Base-by-base conservation (phyloP, 1,140 invertebrate species). In the Caenorhabditis tropicalis region DNA sequence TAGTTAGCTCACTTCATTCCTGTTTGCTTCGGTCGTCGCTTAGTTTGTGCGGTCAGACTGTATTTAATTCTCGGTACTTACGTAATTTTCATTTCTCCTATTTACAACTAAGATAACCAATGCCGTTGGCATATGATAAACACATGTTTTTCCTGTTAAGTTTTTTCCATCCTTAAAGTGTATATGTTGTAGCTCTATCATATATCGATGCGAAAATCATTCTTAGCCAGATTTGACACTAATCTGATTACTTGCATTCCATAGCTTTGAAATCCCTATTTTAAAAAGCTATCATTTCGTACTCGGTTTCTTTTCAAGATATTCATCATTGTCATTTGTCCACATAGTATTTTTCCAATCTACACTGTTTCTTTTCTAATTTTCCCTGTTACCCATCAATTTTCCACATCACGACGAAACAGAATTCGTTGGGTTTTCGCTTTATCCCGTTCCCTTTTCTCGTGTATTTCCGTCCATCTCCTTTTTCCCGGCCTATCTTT, bases 361-460 rank as follows among this genome's bases (percentile, higher is more conserved):
- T 65, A 9, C 31, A 29, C 24, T 24, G 16, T 33, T 65, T 19
- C 16, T 21, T 10, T 36, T 33, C 10, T 24, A 5, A 4, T 33
- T 21, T 24, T 33, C 58, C 7, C 19, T 31, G 16, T 16, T 33
- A n/a, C 15, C 16, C 33, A 5, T 65, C 15, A n/a, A n/a, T n/a
- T n/a, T 33, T 36, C 16, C 7, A 16, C 19, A 10, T 10, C 27
- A 7, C 10, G 24, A 16, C 58, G 29, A 65, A 65, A 43, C 39
- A 43, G 16, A 33, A 19, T 36, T 65, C 24, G 36, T 15, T 65
- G 19, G 7, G 10, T 65, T 60, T 65, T n/a, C 36, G 58, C 58
- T 65, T 74, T 74, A 46, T 74, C 43, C 15, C 36, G 15, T 74
- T 74, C 21, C 43, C 43, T 65, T 6, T 74, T 74, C 43, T n/a